Base-by-base conservation (phyloP, 2,797 vertebrate genomes). In the Xenentodon cancila region DNA sequence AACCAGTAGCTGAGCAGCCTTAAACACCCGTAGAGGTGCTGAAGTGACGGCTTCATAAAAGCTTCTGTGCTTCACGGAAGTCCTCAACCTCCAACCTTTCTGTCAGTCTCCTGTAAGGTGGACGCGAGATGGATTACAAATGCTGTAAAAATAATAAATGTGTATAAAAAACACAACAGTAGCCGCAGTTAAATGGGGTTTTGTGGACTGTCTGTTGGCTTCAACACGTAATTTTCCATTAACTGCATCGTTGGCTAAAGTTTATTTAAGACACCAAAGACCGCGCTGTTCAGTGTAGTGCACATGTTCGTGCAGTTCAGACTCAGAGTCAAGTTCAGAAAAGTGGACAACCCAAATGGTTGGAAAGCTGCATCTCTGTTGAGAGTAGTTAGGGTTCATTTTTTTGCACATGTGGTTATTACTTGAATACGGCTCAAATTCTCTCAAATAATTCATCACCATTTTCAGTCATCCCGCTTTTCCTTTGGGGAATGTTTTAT, bases 211-310 rank as follows among this genome's bases (percentile, higher is more conserved):
- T 80, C 25, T 57, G 25, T 59, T 50, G 46, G 66, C 73, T 80
- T 68, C 53, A 72, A 4, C 73, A 64, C 60, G 18, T 74, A 8
- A 25, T 76, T 77, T 76, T 68, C 79, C 63, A 60, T 59, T 34
- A 20, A 20, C 47, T 51, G 27, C 69, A 19, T 56, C 54, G 13
- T 65, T 53, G 66, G 53, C 58, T 59, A 0, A 40, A 56, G 42
- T 64, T 46, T 37, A 59, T 51, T 68, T 44, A 55, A 56, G 49
- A 53, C 48, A 62, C 52, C 30, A 42, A 66, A 56, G 53, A 20
- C 47, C 13, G 64, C 15, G 60, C 55, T 68, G 32, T n/a, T n/a
- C n/a, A n/a, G n/a, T n/a, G n/a, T n/a, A n/a, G n/a, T n/a, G n/a
- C n/a, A 78, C 54, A 59, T 53, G 40, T 34, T 40, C n/a, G 56